Base-by-base conservation (phyloP, 2,888 invertebrate species). In the Amphipoea lucens region DNA sequence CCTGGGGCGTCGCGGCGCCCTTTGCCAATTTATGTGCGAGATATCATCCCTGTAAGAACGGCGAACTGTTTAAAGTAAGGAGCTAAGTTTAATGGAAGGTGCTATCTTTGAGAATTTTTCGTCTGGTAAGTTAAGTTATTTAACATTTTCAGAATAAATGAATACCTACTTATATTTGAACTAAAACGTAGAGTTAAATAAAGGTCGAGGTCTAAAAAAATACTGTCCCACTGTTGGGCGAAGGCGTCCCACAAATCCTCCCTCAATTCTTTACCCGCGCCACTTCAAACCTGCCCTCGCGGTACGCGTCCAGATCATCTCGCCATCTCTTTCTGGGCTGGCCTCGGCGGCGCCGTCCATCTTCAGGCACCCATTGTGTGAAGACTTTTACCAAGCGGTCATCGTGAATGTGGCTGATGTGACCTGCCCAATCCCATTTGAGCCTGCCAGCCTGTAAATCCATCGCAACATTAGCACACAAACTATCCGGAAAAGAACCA, bases 1-100 rank as follows among this genome's bases (percentile, higher is more conserved):
- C 91, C 92, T 86, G 87, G 86, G 89, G 92, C 90, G 89, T 69
- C 40, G 80, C 40, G 77, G 40, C 78, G 69, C 90, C 91, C 92
- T 92, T 91, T 91, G 87, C 91, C 92, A 94, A 96, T 96, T 96
- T 96, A 96, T 96, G 94, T 92, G 91, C 91, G 88, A 94, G 96
- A 96, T 96, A 96, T 92, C 94, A 95, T 96, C 95, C 94, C 92
- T 92, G 93, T 93, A 94, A 95, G 96, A 96, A 95, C 92, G 89
- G 93, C 91, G 91, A 90, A 92, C 90, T 90, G 88, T 92, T 93
- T 90, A 86, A 90, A 91, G 82, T 87, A 82, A 86, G 81, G 85
- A 86, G 87, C 89, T 83, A 85, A 84, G 78, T 89, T 88, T 78
- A 83, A 92, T 93, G 88, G 93, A 94, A 91, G 89, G 74, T 90